phyloP scores from a whole-genome alignment of 2,113 vertebrate species.

The Phyllopteryx taeniolatus region DNA sequence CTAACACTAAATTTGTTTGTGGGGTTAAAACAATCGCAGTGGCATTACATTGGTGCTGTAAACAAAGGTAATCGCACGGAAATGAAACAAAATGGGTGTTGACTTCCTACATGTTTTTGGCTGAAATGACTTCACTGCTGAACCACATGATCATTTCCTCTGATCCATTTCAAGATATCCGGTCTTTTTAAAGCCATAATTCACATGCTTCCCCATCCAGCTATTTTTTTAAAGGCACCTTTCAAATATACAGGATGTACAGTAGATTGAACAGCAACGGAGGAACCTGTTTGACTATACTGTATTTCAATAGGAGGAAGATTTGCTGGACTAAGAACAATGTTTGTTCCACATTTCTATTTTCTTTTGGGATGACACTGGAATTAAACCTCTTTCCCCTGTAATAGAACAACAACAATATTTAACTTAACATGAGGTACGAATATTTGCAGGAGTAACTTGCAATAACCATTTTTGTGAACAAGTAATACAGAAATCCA shows the following conservation, averaged over 20 bases:
- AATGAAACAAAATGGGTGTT: conserved; percentile 13
- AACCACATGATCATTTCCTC: conserved; percentile 37
- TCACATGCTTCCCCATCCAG: conserved; percentile 40
- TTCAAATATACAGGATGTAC: conserved; percentile 58
- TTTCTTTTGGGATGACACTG: neutral
- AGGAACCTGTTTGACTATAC: conserved; percentile 1
- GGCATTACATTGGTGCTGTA: neutral
- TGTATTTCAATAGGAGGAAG: conserved; percentile 39
- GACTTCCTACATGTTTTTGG: neutral
- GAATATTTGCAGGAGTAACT: neutral
- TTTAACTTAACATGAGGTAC: neutral
- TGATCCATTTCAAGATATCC: conserved; percentile 32
- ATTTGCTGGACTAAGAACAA: neutral
- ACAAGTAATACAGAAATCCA: neutral
- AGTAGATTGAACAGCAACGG: neutral
- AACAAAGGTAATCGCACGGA: neutral
- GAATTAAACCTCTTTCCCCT: neutral
- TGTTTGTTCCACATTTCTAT: neutral
- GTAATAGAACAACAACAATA: neutral
- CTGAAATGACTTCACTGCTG: conserved; percentile 4
- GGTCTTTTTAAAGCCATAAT: conserved; percentile 16
- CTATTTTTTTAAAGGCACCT: conserved; percentile 21
- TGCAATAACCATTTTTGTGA: neutral
- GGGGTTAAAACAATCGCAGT: neutral
- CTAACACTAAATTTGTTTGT: too few relatives aligned